Conservation (phyloP, 2,113 vertebrate species). For the Lota lota region DNA sequence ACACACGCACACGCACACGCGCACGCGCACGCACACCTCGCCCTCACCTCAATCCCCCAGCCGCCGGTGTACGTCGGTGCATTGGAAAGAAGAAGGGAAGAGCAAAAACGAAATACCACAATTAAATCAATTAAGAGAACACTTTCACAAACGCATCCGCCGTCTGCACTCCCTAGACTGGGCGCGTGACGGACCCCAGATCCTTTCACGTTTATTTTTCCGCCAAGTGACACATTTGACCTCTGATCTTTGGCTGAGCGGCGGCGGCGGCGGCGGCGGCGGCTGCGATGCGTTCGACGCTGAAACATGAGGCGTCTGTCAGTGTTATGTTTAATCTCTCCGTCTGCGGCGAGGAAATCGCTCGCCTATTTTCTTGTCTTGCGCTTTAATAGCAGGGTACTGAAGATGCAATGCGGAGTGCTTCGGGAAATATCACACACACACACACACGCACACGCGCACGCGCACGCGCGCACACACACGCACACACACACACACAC, state of each 20-base stretch:
- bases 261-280: no score
- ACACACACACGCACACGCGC: slow-evolving; percentile 1
- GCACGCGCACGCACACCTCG: no score
- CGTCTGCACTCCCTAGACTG: no score
- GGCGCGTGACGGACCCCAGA: no score
- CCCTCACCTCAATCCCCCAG: no score
- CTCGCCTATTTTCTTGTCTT: slow-evolving; percentile 40
- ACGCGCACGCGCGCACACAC: no score
- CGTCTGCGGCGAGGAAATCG: slow-evolving; percentile 42
- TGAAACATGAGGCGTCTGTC: slow-evolving; percentile 53
- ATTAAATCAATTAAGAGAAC: neutral
- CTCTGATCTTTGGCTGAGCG: slow-evolving; percentile 56
- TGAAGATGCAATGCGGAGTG: slow-evolving; percentile 71
- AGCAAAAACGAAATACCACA: no score
- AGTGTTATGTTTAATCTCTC: slow-evolving; percentile 51
- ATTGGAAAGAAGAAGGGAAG: no score
- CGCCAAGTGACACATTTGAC: slow-evolving; percentile 53
- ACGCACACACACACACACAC: neutral
- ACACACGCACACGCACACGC: no score
- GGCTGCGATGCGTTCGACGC: slow-evolving; percentile 29
- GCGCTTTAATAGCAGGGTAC: slow-evolving; percentile 59
- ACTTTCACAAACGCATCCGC: no score
- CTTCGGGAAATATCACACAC: slow-evolving; percentile 35
- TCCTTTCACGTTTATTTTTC: neutral
- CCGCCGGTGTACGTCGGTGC: no score